Conservation (phyloP, 64 coral and sea anemone species). For the Montipora capricornis region DNA sequence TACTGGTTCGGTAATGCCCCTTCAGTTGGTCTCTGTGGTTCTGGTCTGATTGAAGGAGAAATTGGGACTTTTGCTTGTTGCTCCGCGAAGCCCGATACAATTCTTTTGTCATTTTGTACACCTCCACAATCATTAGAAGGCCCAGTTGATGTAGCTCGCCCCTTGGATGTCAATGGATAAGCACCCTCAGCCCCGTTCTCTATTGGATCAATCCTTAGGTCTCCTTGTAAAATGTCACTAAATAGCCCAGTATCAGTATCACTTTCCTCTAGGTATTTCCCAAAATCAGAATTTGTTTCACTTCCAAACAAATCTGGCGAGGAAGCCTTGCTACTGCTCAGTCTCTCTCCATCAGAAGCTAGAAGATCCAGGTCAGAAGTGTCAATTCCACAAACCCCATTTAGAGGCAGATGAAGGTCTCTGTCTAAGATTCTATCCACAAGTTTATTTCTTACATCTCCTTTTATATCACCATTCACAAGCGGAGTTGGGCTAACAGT, state of each 20-base stretch:
- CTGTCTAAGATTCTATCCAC: slow-evolving; percentile 78
- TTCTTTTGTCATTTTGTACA: background rate
- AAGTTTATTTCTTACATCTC: slow-evolving; percentile 62
- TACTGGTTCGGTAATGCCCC: background rate
- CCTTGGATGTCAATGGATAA: background rate
- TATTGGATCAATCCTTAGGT: slow-evolving; percentile 69
- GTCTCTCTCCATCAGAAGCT: slow-evolving; percentile 56
- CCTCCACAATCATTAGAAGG: background rate
- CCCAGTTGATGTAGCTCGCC: background rate
- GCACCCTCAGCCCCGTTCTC: slow-evolving; percentile 50
- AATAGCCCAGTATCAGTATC: slow-evolving; percentile 80
- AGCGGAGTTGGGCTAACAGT: slow-evolving; percentile 51
- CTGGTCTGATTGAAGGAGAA: slow-evolving; percentile 25
- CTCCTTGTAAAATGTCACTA: slow-evolving; percentile 74
- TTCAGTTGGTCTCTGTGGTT: slow-evolving; percentile 4
- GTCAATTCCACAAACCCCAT: slow-evolving; percentile 75
- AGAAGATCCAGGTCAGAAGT: slow-evolving; percentile 65
- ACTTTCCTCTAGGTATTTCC: slow-evolving; percentile 76
- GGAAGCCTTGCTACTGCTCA: slow-evolving; percentile 67
- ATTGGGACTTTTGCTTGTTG: slow-evolving; percentile 48
- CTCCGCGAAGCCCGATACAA: background rate
- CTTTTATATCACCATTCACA: slow-evolving; percentile 69
- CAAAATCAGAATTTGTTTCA: slow-evolving; percentile 83
- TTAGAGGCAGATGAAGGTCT: slow-evolving; percentile 71
- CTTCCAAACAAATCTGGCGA: slow-evolving; percentile 76